Evolutionary conservation across 2,797 vertebrate species (phyloP).

Genomic region (Gila robusta): DNA sequence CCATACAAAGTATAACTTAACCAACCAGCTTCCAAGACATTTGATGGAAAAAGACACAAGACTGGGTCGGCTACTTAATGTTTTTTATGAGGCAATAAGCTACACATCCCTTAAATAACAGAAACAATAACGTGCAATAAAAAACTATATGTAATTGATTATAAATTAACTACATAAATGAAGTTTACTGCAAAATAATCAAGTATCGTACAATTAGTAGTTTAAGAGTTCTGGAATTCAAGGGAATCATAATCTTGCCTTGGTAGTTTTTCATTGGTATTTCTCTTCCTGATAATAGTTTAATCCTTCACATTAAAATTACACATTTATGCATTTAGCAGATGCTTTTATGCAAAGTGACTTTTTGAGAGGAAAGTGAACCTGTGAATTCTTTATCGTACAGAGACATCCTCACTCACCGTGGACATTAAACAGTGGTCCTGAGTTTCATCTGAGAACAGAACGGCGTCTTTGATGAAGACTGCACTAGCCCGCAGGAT

Average conservation of each 20-base stretch:
- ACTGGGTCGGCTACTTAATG: no score
- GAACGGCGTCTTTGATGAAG: conserved; percentile 87
- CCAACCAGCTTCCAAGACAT: no score
- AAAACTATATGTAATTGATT: no score
- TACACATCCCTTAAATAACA: no score
- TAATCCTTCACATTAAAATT: not conserved
- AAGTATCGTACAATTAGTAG: not conserved
- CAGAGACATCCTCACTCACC: conserved; percentile 69
- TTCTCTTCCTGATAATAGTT: not conserved
- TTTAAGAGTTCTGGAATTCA: not conserved
- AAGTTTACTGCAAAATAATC: not conserved
- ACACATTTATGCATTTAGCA: not conserved
- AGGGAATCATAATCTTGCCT: not conserved
- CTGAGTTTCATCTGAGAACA: conserved; percentile 88
- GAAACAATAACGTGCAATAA: no score
- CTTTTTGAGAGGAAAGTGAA: not conserved
- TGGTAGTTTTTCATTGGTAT: not conserved
- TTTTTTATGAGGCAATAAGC: no score
- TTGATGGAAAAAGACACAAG: no score
- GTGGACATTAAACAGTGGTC: conserved; percentile 91
- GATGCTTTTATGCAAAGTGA: no score
- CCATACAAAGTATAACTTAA: no score
- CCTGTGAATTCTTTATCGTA: not conserved
- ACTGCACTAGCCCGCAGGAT: conserved; percentile 87
- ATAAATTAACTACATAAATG: no score